Evolutionary conservation across 2,113 vertebrate species (phyloP).

Genomic region (Emydura subglobosa): DNA sequence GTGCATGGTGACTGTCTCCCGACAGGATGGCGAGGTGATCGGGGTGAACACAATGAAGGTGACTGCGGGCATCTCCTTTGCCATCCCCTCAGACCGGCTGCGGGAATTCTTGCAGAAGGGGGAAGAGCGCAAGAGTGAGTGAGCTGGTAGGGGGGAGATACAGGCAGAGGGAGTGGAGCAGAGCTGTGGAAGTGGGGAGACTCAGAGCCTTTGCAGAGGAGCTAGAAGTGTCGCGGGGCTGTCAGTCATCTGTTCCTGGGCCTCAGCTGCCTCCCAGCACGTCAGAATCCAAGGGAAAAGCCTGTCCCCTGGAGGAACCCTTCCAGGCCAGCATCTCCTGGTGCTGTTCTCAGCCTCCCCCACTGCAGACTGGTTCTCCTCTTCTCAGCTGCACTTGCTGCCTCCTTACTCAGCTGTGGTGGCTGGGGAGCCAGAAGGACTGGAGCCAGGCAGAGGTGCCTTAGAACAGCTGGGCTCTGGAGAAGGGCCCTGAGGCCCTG

Average conservation of each 20-base stretch:
- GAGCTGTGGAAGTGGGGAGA: background rate
- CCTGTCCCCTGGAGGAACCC: background rate
- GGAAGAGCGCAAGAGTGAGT: constrained; percentile 85
- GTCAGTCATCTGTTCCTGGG: no score
- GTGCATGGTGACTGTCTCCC: background rate
- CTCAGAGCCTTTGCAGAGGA: background rate
- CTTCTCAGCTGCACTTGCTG: background rate
- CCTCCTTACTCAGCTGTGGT: fast-evolving
- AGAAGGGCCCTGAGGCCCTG: no score
- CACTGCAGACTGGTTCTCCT: background rate
- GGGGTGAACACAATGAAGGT: constrained; percentile 99
- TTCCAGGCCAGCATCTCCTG: background rate
- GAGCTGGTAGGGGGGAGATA: no score
- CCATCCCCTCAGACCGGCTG: constrained; percentile 93
- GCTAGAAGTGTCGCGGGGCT: background rate
- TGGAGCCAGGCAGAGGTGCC: background rate
- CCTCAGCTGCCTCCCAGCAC: background rate
- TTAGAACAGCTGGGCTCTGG: background rate
- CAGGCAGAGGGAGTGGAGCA: background rate
- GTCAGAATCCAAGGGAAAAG: background rate
- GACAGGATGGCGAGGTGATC: constrained; percentile 96
- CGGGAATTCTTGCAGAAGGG: constrained; percentile 85
- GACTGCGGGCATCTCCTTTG: constrained; percentile 96
- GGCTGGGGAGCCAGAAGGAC: background rate
- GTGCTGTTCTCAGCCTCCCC: background rate